phyloP scores from a whole-genome alignment of 2,797 vertebrate genomes.

The Hephaestus fuliginosus region DNA sequence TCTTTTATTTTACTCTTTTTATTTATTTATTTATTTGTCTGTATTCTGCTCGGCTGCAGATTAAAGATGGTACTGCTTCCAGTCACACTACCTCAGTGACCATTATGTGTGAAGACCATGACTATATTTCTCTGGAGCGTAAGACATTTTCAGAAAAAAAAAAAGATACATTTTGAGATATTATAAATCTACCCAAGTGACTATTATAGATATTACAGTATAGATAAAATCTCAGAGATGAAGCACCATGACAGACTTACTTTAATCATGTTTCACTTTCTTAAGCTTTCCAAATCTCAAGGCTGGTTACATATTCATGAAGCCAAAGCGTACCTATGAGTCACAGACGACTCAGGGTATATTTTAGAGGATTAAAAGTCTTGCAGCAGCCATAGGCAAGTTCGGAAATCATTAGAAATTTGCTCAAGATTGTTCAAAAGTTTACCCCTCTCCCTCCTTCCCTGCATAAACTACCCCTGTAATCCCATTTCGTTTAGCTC shows the following conservation, averaged over 20 bases:
- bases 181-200: slow-evolving; percentile 39
- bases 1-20: slow-evolving; percentile 21
- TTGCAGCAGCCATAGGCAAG: slow-evolving; percentile 47
- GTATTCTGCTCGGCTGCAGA: slow-evolving; percentile 27
- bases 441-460: slow-evolving; percentile 10
- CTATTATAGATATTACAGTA: slow-evolving; percentile 40
- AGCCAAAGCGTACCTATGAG: slow-evolving; percentile 59
- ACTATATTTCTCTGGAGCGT: slow-evolving; percentile 32
- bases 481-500: slow-evolving; percentile 5
- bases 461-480: not conserved
- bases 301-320: slow-evolving; percentile 68
- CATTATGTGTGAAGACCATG: slow-evolving; percentile 43
- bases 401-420: slow-evolving; percentile 62
- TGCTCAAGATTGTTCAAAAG: slow-evolving; percentile 32
- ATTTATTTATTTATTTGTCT: slow-evolving; percentile 11
- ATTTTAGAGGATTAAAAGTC: slow-evolving; percentile 64
- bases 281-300: slow-evolving; percentile 63
- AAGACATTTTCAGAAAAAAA: not conserved
- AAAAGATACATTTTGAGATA: slow-evolving; percentile 49
- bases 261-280: slow-evolving; percentile 71
- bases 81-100: slow-evolving; percentile 39
- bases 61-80: slow-evolving; percentile 42
- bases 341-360: slow-evolving; percentile 44
- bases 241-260: slow-evolving; percentile 51
- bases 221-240: slow-evolving; percentile 61